A percentile compares a stretch with the other conserved stretches of the same genome.
These are phyloP conservation scores for Pherbina coryleti DNA, from an alignment of 2,888 invertebrate species.

Conservation along the genomic window DNA sequence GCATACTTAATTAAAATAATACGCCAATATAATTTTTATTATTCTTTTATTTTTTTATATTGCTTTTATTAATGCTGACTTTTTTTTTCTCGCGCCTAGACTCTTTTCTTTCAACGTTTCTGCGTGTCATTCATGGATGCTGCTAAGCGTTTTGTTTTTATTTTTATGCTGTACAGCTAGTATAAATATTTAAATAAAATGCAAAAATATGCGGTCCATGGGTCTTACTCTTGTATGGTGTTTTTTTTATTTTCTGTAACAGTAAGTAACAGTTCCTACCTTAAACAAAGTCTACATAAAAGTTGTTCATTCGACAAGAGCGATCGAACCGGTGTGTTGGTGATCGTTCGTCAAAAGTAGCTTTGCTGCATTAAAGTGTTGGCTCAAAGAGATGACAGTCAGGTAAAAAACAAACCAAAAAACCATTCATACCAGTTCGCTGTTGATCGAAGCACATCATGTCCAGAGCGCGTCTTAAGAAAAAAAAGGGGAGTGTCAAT, in stretches of 20 bases:
- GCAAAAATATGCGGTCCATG: slow-evolving; percentile 12
- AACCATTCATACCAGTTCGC: no score
- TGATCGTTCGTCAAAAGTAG: not conserved
- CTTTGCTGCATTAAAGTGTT: no score
- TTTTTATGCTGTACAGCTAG: not conserved
- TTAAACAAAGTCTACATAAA: not conserved
- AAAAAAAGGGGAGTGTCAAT: no score
- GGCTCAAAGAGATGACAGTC: no score
- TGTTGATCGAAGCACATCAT: no score
- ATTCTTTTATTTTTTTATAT: slow-evolving; percentile 39
- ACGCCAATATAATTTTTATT: slow-evolving; percentile 62
- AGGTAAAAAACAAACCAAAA: no score
- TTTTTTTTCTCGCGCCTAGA: not conserved
- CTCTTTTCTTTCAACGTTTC: not conserved
- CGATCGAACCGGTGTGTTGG: not conserved
- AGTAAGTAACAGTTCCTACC: not conserved
- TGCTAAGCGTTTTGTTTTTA: not conserved
- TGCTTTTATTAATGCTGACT: slow-evolving; percentile 29
- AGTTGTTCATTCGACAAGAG: not conserved
- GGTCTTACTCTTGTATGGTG: not conserved
- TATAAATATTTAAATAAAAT: slow-evolving; percentile 23
- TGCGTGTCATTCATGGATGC: slow-evolving; percentile 16
- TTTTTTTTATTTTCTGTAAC: slow-evolving; percentile 1
- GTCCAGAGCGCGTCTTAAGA: no score
- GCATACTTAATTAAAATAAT: slow-evolving; percentile 65